A percentile compares a stretch with the other conserved stretches of the same genome.
Conservation (phyloP, 2,797 vertebrate genomes). For the Channa striata region DNA sequence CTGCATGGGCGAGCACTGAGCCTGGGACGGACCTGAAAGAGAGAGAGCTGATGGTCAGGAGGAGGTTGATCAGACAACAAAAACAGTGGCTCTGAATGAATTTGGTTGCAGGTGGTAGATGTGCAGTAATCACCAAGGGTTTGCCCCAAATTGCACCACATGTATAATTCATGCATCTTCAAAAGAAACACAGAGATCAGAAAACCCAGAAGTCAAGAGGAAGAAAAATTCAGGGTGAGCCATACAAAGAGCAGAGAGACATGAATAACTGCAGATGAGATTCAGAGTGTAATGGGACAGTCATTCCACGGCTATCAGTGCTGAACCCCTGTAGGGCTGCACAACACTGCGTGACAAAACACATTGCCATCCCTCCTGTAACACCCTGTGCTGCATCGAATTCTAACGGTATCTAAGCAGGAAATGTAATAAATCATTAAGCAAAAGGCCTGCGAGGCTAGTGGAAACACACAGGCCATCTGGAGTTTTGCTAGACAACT, state of each 20-base stretch:
- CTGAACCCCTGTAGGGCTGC: constrained; percentile 37
- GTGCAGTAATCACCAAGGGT: constrained; percentile 14
- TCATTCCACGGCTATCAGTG: constrained; percentile 43
- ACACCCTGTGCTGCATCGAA: constrained; percentile 37
- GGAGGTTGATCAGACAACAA: constrained; percentile 5
- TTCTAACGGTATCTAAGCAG: constrained; percentile 62
- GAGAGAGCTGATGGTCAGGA: constrained; percentile 28
- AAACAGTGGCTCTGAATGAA: neutral
- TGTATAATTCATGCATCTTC: constrained; percentile 39
- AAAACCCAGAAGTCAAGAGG: constrained; percentile 18
- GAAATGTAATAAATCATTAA: constrained; percentile 71
- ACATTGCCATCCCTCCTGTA: neutral
- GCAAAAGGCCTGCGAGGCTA: constrained; percentile 50
- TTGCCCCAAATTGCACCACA: constrained; percentile 7
- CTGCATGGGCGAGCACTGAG: constrained; percentile 82
- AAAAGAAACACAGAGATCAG: constrained; percentile 22
- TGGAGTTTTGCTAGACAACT: constrained; percentile 55
- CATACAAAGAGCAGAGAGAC: constrained; percentile 17
- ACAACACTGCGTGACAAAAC: constrained; percentile 44
- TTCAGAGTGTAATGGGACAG: constrained; percentile 19
- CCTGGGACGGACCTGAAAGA: constrained; percentile 65
- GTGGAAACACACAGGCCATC: constrained; percentile 56
- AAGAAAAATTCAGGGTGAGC: constrained; percentile 20
- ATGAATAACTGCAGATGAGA: constrained; percentile 31
- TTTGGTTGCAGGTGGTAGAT: constrained; percentile 10